These are phyloP conservation scores for Ommatoiulus sabulosus DNA, from an alignment of 2,888 invertebrate species.

Conservation along the genomic window DNA sequence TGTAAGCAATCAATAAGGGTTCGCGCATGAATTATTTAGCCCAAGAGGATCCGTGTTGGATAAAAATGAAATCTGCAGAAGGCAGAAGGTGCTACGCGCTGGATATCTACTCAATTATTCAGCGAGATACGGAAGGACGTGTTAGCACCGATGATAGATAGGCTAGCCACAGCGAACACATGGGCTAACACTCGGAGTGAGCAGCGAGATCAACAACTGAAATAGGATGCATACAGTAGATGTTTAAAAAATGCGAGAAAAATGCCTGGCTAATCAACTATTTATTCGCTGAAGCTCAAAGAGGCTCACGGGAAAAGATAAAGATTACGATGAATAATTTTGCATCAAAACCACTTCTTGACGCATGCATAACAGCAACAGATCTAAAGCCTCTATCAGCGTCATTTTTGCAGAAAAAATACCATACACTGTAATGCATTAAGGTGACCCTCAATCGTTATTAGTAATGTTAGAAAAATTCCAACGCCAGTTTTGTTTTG, in stretches of 20 bases:
- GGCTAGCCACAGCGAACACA: neutral
- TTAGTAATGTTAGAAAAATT: too few species aligned
- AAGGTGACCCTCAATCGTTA: too few species aligned
- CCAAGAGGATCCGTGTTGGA: neutral
- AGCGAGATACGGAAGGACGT: neutral
- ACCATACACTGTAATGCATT: too few species aligned
- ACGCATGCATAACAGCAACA: too few species aligned
- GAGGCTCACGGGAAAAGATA: neutral
- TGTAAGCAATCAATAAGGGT: neutral
- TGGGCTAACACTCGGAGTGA: neutral
- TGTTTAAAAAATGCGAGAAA: neutral
- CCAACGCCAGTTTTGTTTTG: too few species aligned
- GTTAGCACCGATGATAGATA: constrained; percentile 1
- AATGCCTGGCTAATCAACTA: neutral
- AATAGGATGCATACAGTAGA: neutral
- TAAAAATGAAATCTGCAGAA: neutral
- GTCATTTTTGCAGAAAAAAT: too few species aligned
- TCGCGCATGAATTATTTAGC: neutral
- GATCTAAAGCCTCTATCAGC: too few species aligned
- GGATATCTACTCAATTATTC: neutral
- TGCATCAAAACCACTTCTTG: too few species aligned
- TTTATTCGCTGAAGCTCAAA: neutral
- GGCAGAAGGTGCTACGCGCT: neutral
- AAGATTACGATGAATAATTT: neutral
- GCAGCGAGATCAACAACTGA: neutral